Conservation (phyloP, 37 sponge, comb jelly and placozoan genomes). For the Aphrocallistes beatrix region DNA sequence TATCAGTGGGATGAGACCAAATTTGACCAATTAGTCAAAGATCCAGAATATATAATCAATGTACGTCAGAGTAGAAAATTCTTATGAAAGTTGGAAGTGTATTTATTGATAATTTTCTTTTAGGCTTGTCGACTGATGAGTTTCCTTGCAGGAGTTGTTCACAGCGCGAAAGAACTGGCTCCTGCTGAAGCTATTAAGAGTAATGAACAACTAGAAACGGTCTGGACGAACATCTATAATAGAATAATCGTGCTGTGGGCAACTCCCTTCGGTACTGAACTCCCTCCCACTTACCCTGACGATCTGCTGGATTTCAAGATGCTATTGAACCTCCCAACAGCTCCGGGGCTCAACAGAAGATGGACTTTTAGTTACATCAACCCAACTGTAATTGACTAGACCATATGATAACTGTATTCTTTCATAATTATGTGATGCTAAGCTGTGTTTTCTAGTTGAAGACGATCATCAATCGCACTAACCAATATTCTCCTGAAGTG, state of each 20-base stretch:
- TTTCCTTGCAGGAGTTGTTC: constrained; percentile 1
- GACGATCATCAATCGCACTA: constrained; percentile 3
- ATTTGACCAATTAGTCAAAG: not conserved
- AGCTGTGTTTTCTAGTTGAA: not conserved
- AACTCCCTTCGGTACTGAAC: not conserved
- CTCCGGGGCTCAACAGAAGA: not conserved
- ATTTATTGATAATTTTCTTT: not conserved
- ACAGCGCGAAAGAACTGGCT: not conserved
- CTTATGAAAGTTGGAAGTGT: not conserved
- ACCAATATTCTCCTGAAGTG: not conserved
- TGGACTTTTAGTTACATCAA: not conserved
- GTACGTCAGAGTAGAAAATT: not conserved
- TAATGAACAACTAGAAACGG: not conserved
- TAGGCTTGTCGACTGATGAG: constrained; percentile 12
- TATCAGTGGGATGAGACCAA: not conserved
- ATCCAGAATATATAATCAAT: not conserved
- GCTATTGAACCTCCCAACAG: not conserved
- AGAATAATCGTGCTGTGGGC: not conserved
- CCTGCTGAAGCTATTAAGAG: not conserved
- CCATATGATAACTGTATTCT: not conserved
- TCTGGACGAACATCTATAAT: not conserved
- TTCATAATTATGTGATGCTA: not conserved
- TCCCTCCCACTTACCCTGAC: not conserved
- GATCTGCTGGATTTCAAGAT: not conserved
- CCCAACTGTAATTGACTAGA: not conserved